These are phyloP conservation scores for Stictocephala bisonia DNA, from an alignment of 2,888 invertebrate species.

Conservation along the genomic window DNA sequence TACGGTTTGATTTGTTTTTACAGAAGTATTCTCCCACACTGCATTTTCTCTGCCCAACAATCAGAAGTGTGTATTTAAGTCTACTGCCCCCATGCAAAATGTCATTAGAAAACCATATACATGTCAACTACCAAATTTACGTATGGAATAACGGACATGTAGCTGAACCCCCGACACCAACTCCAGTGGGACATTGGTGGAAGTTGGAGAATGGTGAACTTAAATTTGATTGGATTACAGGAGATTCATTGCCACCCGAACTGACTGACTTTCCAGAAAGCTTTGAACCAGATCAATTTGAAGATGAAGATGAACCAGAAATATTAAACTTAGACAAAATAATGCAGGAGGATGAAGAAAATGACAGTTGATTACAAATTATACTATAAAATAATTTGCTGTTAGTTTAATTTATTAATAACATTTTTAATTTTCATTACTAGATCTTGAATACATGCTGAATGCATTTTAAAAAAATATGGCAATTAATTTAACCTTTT, in stretches of 20 bases:
- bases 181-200: conserved; percentile 33
- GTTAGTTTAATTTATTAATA: no score
- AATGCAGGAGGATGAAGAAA: conserved; percentile 6
- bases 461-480: no score
- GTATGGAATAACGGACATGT: conserved; percentile 20
- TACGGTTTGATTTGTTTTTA: conserved; percentile 1
- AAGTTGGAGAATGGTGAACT: conserved; percentile 38
- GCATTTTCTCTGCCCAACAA: neutral
- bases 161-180: conserved; percentile 15
- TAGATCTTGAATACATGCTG: no score
- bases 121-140: conserved; percentile 14
- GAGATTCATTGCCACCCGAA: conserved; percentile 34
- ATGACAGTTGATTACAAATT: conserved; percentile 5
- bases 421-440: no score
- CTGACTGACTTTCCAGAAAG: conserved; percentile 20
- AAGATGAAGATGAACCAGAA: conserved; percentile 36
- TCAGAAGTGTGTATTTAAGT: conserved; percentile 12
- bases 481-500: no score
- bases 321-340: neutral
- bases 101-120: conserved; percentile 1
- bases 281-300: neutral
- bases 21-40: conserved; percentile 17
- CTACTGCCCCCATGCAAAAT: conserved; percentile 3
- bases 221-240: conserved; percentile 39
- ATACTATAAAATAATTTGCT: no score